A percentile compares a stretch with the other conserved stretches of the same genome.
phyloP scores from a whole-genome alignment of 2,888 invertebrate genomes.

The Hymenopus coronatus region DNA sequence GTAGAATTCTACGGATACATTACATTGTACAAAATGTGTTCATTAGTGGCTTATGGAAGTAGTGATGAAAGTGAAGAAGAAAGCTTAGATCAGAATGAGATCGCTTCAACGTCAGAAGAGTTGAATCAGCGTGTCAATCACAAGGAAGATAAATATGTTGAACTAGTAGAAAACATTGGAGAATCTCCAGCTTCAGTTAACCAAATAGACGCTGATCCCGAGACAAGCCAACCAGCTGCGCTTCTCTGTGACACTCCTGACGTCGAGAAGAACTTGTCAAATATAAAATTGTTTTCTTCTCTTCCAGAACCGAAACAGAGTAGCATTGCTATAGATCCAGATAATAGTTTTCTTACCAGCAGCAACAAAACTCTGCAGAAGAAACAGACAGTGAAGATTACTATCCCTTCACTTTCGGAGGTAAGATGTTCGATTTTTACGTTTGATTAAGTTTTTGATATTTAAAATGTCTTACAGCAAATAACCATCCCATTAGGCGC shows the following conservation, averaged over 20 bases:
- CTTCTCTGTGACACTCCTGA: neutral
- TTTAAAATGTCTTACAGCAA: too few relatives aligned
- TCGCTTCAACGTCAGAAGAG: constrained; percentile 45
- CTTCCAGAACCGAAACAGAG: constrained; percentile 53
- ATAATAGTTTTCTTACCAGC: constrained; percentile 52
- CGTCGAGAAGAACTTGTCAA: neutral
- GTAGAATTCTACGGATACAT: too few relatives aligned
- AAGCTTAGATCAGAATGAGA: constrained; percentile 31
- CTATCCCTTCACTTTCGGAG: constrained; percentile 65
- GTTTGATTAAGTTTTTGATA: too few relatives aligned
- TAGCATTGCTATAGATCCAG: constrained; percentile 54
- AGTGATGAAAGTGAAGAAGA: constrained; percentile 49
- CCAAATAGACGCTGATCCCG: neutral
- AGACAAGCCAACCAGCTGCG: neutral
- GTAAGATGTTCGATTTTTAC: constrained; percentile 43
- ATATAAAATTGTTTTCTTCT: constrained; percentile 28
- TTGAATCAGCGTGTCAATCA: constrained; percentile 34
- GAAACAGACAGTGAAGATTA: constrained; percentile 58
- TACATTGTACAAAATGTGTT: constrained; percentile 39
- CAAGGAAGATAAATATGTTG: neutral
- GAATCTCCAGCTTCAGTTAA: neutral
- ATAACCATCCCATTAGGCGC: too few relatives aligned
- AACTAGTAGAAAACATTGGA: neutral
- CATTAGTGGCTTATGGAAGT: constrained; percentile 62
- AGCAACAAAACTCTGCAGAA: constrained; percentile 41